phyloP scores from a whole-genome alignment of 2,888 invertebrate genomes.

The Athrips mouffetella region DNA sequence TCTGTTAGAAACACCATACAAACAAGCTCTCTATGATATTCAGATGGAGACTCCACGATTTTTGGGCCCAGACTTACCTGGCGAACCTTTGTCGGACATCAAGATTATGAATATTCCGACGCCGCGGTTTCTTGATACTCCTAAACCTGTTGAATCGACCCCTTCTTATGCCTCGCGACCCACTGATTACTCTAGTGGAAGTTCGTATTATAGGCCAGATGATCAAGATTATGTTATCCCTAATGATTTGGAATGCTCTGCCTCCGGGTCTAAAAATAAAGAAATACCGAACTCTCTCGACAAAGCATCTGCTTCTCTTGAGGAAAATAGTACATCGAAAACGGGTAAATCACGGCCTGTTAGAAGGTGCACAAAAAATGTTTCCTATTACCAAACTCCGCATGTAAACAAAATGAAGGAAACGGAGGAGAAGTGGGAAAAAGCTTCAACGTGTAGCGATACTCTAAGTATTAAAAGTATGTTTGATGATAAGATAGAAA shows the following conservation, averaged over 20 bases:
- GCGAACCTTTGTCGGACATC: constrained; percentile 70
- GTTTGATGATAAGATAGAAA: constrained; percentile 22
- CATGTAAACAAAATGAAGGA: constrained; percentile 33
- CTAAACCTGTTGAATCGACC: constrained; percentile 53
- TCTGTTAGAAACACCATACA: constrained; percentile 79
- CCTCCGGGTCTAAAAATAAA: constrained; percentile 25
- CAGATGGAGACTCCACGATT: constrained; percentile 78
- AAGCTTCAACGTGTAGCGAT: constrained; percentile 26
- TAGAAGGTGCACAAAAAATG: constrained; percentile 66
- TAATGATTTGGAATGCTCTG: constrained; percentile 46
- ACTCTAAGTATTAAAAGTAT: neutral
- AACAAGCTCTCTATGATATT: constrained; percentile 67
- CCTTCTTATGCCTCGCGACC: constrained; percentile 68
- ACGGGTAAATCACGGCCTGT: constrained; percentile 47
- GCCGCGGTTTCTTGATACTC: constrained; percentile 68
- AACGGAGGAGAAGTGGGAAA: constrained; percentile 35
- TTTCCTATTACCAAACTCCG: constrained; percentile 55
- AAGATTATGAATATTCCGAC: constrained; percentile 78
- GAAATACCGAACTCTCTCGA: neutral
- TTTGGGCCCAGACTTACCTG: constrained; percentile 62
- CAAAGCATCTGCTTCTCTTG: neutral
- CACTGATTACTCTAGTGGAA: constrained; percentile 80
- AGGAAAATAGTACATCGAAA: neutral
- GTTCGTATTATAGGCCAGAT: constrained; percentile 81
- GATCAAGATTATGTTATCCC: constrained; percentile 75